Evolutionary conservation across 2,888 invertebrate genomes (phyloP), one percentile per base, ranked within the genome.

Genomic region (Himalopsyche kuldschensis): DNA sequence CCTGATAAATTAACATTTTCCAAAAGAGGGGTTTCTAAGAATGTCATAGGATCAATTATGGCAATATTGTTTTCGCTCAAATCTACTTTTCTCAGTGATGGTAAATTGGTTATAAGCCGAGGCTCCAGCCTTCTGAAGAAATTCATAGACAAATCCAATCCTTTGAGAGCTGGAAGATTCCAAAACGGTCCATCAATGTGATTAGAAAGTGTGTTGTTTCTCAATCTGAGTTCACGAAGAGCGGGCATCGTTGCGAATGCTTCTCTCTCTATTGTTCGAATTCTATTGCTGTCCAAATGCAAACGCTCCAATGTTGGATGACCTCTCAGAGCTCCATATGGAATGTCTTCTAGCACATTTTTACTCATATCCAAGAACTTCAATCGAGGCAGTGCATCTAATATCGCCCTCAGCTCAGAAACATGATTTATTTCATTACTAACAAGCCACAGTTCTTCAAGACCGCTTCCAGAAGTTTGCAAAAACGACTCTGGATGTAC

Each of bases 191-290:
- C 93, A 85, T 95, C 94, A 76, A 95, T 90, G 79, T 94, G 91
- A 88, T 96, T 95, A 0, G 94, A 93, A 35, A 98, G 89, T 2
- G 96, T 96, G 88, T 98, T 98, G 88, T 97, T 97, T 86, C 94
- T 93, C 84, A 98, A 90, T 87, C 96, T 93, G 47, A 98, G 91
- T 88, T 97, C 97, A 87, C 97, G 92, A 48, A 98, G 90, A 0
- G 96, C 95, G 0, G 96, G 96, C 95, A 97, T 95, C 20, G 95
- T 95, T 88, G 94, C 93, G 88, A 97, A 95, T 0, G 97, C 95
- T 88, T 97, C 96, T 55, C 95, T 91, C 87, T 96, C 95, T 82
- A 97, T 94, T 79, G 93, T 92, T 84, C 93, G 93, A 79, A 97
- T 92, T 86, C 93, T 93, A 88, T 97, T 97, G 89, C 95, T 94